Conservation (phyloP, 2,888 invertebrate species). For the Xestoiulus laeticollis region DNA sequence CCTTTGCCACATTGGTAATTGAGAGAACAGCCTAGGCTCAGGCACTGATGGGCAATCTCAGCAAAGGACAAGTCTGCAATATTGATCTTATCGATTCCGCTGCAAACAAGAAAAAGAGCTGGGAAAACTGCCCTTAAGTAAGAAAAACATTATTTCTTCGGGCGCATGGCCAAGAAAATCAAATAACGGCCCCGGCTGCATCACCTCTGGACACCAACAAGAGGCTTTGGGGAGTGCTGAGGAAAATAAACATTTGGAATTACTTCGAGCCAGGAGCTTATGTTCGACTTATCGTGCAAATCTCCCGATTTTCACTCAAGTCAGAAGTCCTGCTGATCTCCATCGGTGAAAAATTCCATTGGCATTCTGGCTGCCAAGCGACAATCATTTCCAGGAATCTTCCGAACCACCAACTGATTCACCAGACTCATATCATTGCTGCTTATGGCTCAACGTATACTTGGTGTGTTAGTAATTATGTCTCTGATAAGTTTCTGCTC, state of each 20-base stretch:
- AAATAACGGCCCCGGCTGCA: neutral
- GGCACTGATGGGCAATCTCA: neutral
- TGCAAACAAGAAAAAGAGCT: neutral
- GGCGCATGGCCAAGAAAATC: neutral
- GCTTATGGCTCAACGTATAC: no score
- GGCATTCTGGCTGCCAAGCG: neutral
- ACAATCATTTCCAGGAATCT: neutral
- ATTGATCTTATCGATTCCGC: slow-evolving; percentile 7
- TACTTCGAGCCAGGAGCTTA: neutral
- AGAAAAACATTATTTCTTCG: neutral
- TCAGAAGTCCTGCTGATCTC: neutral
- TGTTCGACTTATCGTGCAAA: neutral
- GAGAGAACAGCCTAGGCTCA: neutral
- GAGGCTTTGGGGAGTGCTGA: neutral
- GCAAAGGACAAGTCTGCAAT: neutral
- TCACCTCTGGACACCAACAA: neutral
- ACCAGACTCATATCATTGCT: neutral
- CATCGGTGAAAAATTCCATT: neutral
- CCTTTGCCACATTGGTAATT: neutral
- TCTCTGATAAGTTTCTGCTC: no score
- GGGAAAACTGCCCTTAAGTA: neutral
- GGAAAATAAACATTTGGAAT: neutral
- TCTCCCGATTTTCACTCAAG: neutral
- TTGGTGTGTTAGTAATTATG: no score
- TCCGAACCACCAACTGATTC: neutral